Percentiles rank a stretch among this genome's conserved stretches.
These are phyloP conservation scores for Gallinago stenura DNA, from an alignment of 2,797 vertebrate species.

Conservation along the genomic window DNA sequence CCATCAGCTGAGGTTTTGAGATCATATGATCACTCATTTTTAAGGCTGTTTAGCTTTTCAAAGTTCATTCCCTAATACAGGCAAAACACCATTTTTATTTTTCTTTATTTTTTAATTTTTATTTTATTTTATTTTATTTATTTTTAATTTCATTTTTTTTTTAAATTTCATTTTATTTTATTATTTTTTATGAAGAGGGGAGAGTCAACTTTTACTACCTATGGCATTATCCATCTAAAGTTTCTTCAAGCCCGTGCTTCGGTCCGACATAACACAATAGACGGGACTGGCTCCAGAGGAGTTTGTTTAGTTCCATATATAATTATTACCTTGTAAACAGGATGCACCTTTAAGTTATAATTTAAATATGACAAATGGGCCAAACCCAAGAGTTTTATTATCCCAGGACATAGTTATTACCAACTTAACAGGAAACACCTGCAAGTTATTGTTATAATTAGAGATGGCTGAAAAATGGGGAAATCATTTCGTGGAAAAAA, in stretches of 20 bases:
- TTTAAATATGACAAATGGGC: conserved; percentile 72
- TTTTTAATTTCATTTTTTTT: too few relatives aligned
- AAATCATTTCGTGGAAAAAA: conserved; percentile 41
- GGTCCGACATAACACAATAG: conserved; percentile 22
- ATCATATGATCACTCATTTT: background rate
- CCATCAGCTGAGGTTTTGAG: background rate
- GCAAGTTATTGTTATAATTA: conserved; percentile 69
- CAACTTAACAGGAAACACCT: conserved; percentile 74
- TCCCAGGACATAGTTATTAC: conserved; percentile 61
- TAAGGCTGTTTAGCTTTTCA: background rate
- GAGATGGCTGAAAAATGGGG: conserved; percentile 52
- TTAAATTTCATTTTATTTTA: too few relatives aligned
- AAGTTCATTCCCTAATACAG: background rate
- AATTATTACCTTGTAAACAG: conserved; percentile 75
- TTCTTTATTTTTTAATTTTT: too few relatives aligned
- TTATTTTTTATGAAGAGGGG: background rate
- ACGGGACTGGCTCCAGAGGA: conserved; percentile 48
- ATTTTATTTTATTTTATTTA: background rate
- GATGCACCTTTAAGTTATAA: conserved; percentile 75
- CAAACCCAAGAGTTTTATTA: conserved; percentile 59
- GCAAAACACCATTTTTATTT: background rate
- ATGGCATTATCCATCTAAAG: background rate
- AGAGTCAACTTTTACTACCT: background rate
- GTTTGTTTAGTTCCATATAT: conserved; percentile 69
- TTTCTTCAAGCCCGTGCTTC: conserved; percentile 7